Base-by-base conservation (phyloP, 2,888 invertebrate species). In the Neoscelio sp. region DNA sequence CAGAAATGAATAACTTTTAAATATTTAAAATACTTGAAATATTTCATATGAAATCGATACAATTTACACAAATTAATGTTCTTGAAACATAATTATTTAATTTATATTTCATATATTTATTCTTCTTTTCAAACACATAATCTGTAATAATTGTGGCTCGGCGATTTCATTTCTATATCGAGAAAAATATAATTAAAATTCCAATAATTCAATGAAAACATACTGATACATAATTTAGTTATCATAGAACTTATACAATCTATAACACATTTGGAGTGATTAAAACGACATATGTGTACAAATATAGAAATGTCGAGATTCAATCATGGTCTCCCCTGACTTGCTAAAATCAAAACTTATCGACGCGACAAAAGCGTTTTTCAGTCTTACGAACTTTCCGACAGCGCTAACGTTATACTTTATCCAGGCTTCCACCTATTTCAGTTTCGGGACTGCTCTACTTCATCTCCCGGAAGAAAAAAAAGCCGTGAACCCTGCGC, bases 401-500 rank as follows among this genome's bases (percentile, higher is more conserved):
- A 52, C 42, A 62, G 33, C 7, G n/a, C 62, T 33, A 82, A 79
- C 58, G 46, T 81, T 64, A 68, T 58, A 77, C 77, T 75, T 68
- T 52, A 60, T 48, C 60, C 58, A 20, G 50, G 35, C 46, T 62
- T 73, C 71, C 68, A 78, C 48, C 78, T 71, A 48, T 56, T 80
- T 48, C 64, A 78, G 74, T 28, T 20, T 17, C 77, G 67, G 68
- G 80, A 81, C 79, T 79, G 70, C 62, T 80, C 76, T 68, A 79
- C 78, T 80, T 78, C 80, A 71, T 79, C 77, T 64, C 74, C 35
- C 26, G 38, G 56, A 67, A 62, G 74, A 77, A 77, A 79, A n/a
- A 83, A 78, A 80, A 33, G 56, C 40, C 70, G 64, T 73, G 80
- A 64, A 80, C 74, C 75, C 74, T 62, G 56, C 58, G 70, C 74